A percentile compares a stretch with the other conserved stretches of the same genome.
phyloP scores from a whole-genome alignment of 2,113 vertebrate genomes.

The Lichenostomus cassidix region DNA sequence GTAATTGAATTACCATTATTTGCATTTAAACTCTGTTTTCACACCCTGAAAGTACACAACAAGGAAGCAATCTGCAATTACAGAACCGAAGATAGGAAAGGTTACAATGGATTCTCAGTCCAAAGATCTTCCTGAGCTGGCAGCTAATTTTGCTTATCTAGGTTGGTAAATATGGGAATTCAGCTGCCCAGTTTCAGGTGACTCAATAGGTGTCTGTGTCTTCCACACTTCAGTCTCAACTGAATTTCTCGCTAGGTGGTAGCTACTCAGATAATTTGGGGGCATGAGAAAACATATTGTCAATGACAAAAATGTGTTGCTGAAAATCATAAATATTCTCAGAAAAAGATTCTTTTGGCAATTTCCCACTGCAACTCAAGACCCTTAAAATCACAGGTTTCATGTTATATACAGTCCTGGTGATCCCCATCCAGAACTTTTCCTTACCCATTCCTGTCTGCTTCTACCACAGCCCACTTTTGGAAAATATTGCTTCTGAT shows the following conservation, averaged over 20 bases:
- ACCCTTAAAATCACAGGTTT: neutral
- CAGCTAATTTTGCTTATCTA: neutral
- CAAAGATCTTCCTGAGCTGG: neutral
- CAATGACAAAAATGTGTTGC: neutral
- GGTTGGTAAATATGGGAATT: neutral
- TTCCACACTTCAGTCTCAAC: neutral
- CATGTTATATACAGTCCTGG: neutral
- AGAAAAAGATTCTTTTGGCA: neutral
- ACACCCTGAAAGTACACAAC: neutral
- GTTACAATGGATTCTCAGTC: neutral
- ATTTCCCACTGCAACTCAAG: neutral
- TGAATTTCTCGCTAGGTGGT: neutral
- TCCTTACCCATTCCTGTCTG: neutral
- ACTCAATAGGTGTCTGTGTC: neutral
- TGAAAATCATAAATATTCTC: neutral
- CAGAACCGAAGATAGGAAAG: neutral
- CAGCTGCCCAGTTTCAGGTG: neutral
- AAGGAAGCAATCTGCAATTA: neutral
- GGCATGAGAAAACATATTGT: neutral
- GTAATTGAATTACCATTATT: neutral
- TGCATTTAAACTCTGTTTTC: neutral
- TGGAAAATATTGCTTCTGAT: neutral
- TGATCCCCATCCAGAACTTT: neutral
- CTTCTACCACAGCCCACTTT: neutral
- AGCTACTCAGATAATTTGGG: neutral